Conservation (phyloP, 2,888 invertebrate species). For the Resseliella maxima region DNA sequence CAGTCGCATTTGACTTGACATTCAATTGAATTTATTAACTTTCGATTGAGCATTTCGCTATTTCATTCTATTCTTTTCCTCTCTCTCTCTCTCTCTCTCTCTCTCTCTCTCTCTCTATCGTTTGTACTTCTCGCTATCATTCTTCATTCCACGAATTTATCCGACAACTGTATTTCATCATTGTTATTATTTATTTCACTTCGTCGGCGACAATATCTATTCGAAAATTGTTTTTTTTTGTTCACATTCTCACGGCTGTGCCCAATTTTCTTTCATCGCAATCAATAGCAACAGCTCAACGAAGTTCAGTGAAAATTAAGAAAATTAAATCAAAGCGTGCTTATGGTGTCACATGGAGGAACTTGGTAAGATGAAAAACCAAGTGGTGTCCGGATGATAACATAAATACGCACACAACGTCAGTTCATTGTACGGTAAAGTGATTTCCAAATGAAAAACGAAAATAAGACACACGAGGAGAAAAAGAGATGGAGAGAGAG, state of each 20-base stretch:
- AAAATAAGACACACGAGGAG: not conserved
- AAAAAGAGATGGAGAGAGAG: too few species aligned
- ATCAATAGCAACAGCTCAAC: not conserved
- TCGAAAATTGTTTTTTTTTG: not conserved
- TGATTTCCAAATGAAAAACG: conserved; percentile 27
- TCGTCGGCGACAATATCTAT: not conserved
- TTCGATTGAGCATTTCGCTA: not conserved
- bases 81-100: not conserved
- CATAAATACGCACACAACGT: not conserved
- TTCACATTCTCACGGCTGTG: not conserved
- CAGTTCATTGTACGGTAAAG: conserved; percentile 36
- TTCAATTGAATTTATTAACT: conserved; percentile 18
- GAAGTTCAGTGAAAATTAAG: not conserved
- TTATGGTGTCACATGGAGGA: not conserved
- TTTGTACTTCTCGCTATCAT: not conserved
- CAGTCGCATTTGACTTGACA: not conserved
- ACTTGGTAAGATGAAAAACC: not conserved
- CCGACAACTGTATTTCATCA: conserved; percentile 12
- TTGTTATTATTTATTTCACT: conserved; percentile 22
- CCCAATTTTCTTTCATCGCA: not conserved
- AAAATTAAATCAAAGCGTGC: conserved; percentile 20
- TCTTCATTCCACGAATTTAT: too few species aligned
- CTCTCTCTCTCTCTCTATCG: not conserved
- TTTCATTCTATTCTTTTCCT: not conserved
- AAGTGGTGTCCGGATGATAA: conserved; percentile 3